Evolutionary conservation across 2,888 invertebrate species (phyloP).

Genomic region (Drosophila ezoana): DNA sequence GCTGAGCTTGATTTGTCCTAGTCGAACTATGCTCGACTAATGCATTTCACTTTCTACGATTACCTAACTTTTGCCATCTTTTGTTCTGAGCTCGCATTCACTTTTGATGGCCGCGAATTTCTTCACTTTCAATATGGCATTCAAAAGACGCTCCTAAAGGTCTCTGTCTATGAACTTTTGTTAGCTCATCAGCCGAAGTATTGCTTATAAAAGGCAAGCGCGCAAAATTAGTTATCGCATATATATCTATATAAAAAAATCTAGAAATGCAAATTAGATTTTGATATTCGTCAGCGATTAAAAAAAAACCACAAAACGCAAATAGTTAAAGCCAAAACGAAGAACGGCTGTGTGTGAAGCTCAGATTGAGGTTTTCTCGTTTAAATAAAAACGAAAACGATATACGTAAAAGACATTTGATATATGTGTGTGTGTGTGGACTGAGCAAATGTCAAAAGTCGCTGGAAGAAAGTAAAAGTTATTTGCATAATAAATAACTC

Average conservation of each 20-base stretch:
- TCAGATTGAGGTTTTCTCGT: slow-evolving; percentile 31
- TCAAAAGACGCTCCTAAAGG: slow-evolving; percentile 15
- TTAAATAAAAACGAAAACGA: slow-evolving; percentile 61
- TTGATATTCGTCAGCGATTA: slow-evolving; percentile 40
- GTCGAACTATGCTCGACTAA: slow-evolving; percentile 10
- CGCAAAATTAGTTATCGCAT: slow-evolving; percentile 16
- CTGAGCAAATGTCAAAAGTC: slow-evolving; percentile 67
- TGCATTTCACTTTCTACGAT: slow-evolving; percentile 25
- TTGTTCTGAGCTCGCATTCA: slow-evolving; percentile 44
- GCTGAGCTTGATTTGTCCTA: neutral
- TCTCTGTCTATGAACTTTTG: slow-evolving; percentile 9
- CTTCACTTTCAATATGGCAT: slow-evolving; percentile 28
- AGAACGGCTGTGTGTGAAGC: slow-evolving; percentile 25
- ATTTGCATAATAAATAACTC: slow-evolving; percentile 11
- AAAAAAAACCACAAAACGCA: slow-evolving; percentile 31
- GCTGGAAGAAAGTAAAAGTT: slow-evolving; percentile 68
- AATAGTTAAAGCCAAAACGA: slow-evolving; percentile 25
- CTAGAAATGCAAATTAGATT: slow-evolving; percentile 69
- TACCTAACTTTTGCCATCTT: slow-evolving; percentile 16
- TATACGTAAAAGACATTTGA: slow-evolving; percentile 29
- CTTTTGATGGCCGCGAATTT: slow-evolving; percentile 29
- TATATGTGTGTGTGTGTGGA: slow-evolving; percentile 1
- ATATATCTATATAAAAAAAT: slow-evolving; percentile 59
- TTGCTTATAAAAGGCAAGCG: slow-evolving; percentile 12
- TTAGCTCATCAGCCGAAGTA: slow-evolving; percentile 7